Percentiles rank a stretch among this genome's conserved stretches.
Conservation (phyloP, 2,888 invertebrate genomes). For the Tolmerus cingulatus region DNA sequence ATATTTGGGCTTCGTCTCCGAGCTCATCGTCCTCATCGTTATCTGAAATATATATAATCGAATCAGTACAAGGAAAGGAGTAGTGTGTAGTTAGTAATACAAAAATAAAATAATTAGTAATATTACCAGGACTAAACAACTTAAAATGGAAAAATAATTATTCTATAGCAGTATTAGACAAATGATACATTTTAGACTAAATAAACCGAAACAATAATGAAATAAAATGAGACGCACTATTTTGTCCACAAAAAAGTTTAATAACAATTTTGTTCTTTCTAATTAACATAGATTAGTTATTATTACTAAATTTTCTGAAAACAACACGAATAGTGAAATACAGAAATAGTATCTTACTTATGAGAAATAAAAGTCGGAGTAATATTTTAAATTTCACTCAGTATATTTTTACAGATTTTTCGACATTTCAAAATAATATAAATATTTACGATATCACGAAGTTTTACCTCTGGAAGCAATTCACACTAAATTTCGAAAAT, state of each 20-base stretch:
- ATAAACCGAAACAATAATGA: neutral
- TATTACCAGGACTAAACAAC: neutral
- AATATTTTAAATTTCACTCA: neutral
- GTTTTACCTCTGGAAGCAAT: no score
- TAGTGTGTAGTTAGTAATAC: neutral
- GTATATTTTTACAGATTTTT: neutral
- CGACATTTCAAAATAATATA: neutral
- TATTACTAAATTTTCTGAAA: neutral
- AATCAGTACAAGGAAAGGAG: neutral
- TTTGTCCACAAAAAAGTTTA: neutral
- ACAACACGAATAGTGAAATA: neutral
- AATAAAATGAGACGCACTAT: neutral
- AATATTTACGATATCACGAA: no score
- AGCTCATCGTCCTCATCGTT: neutral
- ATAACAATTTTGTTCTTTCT: neutral
- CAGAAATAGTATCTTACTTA: neutral
- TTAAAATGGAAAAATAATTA: neutral
- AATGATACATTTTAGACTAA: neutral
- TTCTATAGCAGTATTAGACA: neutral
- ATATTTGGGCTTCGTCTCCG: constrained; percentile 34
- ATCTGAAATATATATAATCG: neutral
- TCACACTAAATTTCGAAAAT: no score
- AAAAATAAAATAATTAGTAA: neutral
- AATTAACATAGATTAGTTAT: neutral
- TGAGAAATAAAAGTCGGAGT: neutral